Conservation (phyloP, 2,888 invertebrate species). For the Sycophila texana region DNA sequence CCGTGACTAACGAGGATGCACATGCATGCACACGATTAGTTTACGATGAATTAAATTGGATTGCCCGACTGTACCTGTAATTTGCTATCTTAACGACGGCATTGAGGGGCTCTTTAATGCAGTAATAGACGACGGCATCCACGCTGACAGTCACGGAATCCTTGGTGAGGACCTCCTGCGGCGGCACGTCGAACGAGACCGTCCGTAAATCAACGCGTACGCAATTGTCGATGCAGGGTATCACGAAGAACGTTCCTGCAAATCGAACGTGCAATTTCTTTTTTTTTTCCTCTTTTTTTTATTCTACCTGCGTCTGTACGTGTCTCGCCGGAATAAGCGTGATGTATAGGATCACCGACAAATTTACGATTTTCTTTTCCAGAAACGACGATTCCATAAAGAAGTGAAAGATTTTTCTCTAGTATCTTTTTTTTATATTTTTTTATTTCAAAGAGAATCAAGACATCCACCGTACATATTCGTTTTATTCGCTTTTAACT, state of each 20-base stretch:
- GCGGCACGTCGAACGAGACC: slow-evolving; percentile 96
- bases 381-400: background rate
- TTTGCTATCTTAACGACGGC: slow-evolving; percentile 86
- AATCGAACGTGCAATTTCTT: background rate
- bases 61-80: slow-evolving; percentile 79
- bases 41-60: background rate
- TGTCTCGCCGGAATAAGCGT: slow-evolving; percentile 8
- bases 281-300: background rate
- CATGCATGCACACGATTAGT: no score
- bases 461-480: no score
- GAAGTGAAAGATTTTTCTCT: no score
- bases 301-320: background rate
- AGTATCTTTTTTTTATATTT: no score
- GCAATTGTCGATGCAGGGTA: slow-evolving; percentile 96
- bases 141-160: slow-evolving; percentile 96
- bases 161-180: slow-evolving; percentile 96
- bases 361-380: slow-evolving; percentile 15
- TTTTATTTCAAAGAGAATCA: no score
- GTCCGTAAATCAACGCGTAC: slow-evolving; percentile 94
- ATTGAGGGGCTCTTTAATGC: slow-evolving; percentile 87
- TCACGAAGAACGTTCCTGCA: slow-evolving; percentile 90
- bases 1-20: no score
- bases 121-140: slow-evolving; percentile 91
- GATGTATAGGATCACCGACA: slow-evolving; percentile 14
- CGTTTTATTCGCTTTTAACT: no score